These are phyloP conservation scores for Cynodonichthys magdalenae DNA, from an alignment of 2,797 vertebrate species.

Conservation along the genomic window DNA sequence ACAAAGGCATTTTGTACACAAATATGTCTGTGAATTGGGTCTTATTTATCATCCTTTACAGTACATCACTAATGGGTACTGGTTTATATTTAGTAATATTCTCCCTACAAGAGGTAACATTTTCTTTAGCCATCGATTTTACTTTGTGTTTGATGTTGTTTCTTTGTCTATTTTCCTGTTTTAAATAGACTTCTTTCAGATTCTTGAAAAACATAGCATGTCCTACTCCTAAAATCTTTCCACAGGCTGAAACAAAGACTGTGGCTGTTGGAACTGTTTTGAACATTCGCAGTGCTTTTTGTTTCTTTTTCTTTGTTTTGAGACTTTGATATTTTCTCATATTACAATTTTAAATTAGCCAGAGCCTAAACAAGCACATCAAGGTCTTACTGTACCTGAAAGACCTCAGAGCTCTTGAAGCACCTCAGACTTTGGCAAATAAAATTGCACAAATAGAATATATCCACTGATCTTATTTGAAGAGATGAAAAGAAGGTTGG, in stretches of 20 bases:
- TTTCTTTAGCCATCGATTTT: background rate
- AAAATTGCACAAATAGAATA: background rate
- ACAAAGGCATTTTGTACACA: no score
- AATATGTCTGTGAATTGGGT: no score
- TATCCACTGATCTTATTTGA: background rate
- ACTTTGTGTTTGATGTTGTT: background rate
- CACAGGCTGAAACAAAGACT: background rate
- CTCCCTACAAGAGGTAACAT: background rate
- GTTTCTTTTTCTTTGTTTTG: background rate
- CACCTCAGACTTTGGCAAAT: background rate
- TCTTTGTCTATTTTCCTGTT: background rate
- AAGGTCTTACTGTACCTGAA: background rate
- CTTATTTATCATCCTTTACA: no score
- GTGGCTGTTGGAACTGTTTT: background rate
- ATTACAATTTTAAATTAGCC: background rate
- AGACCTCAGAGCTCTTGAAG: background rate
- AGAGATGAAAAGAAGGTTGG: background rate
- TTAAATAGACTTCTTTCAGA: background rate
- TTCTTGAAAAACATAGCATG: background rate
- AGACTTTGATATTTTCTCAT: conserved; percentile 2
- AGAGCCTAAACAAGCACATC: background rate
- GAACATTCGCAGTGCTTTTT: background rate
- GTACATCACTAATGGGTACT: no score
- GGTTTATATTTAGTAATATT: background rate
- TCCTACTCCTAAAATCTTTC: background rate